Percentiles rank a stretch among this genome's conserved stretches.
Evolutionary conservation across 2,888 invertebrate genomes (phyloP).

Genomic region (Melipona bicolor): DNA sequence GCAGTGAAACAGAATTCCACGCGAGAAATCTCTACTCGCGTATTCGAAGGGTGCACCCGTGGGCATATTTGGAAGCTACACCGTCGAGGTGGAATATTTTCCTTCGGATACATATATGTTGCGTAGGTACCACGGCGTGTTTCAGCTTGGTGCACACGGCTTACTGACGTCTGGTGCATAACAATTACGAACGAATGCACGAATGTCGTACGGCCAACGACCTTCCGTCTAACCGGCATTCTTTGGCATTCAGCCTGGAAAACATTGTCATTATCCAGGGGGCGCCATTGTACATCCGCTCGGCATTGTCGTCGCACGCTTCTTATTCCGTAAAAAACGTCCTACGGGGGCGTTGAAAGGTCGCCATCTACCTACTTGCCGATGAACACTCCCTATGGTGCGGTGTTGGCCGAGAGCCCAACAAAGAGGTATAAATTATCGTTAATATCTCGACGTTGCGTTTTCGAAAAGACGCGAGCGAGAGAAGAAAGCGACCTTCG

Average conservation of each 20-base stretch:
- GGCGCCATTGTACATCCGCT: conserved; percentile 46
- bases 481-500: no score
- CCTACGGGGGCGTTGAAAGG: conserved; percentile 63
- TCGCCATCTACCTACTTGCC: conserved; percentile 35
- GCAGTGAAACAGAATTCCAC: no score
- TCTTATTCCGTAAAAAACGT: conserved; percentile 41
- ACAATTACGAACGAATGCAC: conserved; percentile 61
- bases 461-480: not conserved
- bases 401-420: not conserved
- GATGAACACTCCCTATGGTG: conserved; percentile 7
- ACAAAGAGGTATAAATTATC: conserved; percentile 14
- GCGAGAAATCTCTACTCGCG: no score
- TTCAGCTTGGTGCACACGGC: conserved; percentile 56
- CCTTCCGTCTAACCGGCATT: conserved; percentile 64
- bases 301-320: conserved; percentile 39
- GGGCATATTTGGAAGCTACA: not conserved
- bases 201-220: conserved; percentile 67
- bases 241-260: conserved; percentile 60
- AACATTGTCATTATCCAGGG: conserved; percentile 66
- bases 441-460: not conserved
- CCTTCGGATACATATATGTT: no score
- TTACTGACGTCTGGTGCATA: conserved; percentile 65
- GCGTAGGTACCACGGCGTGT: conserved; percentile 42
- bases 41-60: no score
- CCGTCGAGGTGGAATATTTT: not conserved